Base-by-base conservation (phyloP, 2,797 vertebrate genomes). In the Chelidonichthys spinosus region DNA sequence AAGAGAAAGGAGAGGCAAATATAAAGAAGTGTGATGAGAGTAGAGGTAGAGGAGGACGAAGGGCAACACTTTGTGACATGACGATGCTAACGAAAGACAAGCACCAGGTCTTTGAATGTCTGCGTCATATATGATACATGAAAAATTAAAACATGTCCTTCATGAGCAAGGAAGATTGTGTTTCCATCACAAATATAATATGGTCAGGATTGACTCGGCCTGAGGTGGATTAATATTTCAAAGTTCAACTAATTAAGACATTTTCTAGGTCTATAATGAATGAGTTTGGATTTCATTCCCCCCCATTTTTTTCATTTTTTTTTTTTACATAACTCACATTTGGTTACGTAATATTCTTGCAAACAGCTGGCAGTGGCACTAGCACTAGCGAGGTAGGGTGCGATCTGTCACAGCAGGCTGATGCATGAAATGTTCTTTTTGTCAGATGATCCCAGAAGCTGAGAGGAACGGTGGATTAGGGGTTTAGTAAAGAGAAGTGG, bases 321-420 rank as follows among this genome's bases (percentile, higher is more conserved):
- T 78, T 80, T 74, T 92, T 93, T 92, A 91, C 87, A 87, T 91
- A 94, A 94, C 84, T 86, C 81, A 55, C 79, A 89, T 92, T 92
- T 72, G 74, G 76, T 93, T 92, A 89, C 85, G 84, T 89, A 92
- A 93, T 90, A 87, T 90, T 63, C 73, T 82, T 83, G 76, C 87
- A 87, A 87, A 77, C 58, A 61, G 82, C 81, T 91, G 67, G 77
- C 79, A 76, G 49, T 55, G 77, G 81, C 67, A 25, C 63, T 42
- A 68, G 78, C 74, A 55, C 63, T 86, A 84, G 74, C 61, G 71
- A 83, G 80, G 83, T 79, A 78, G 79, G 72, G 85, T 85, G 84
- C 52, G 69, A 91, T 89, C 79, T 87, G 87, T 86, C 89, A 87
- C 83, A 90, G 89, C 72, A 87, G 74, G 82, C 56, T 37, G 78